Evolutionary conservation across 2,888 invertebrate genomes (phyloP).

Genomic region (Aphodius sticticus): DNA sequence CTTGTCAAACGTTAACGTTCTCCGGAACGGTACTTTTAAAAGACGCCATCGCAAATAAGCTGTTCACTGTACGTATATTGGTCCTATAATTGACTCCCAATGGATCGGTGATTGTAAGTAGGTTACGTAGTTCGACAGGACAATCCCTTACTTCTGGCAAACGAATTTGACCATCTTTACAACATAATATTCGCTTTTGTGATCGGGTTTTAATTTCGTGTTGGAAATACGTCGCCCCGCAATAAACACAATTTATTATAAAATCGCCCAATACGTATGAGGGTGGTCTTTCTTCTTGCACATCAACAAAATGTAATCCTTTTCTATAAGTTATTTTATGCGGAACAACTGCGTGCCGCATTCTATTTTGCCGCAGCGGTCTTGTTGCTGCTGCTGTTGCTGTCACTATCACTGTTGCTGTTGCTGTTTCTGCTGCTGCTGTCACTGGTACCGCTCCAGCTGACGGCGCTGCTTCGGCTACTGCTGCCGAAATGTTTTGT

Average conservation of each 20-base stretch:
- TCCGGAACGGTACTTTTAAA: constrained; percentile 32
- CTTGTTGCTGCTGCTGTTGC: background rate
- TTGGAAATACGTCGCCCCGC: constrained; percentile 12
- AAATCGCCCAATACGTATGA: background rate
- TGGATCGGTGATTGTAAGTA: background rate
- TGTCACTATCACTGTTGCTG: too few species aligned
- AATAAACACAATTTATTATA: background rate
- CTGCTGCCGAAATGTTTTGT: too few species aligned
- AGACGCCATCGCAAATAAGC: constrained; percentile 40
- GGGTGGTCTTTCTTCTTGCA: background rate
- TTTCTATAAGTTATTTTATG: too few species aligned
- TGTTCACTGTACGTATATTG: constrained; percentile 33
- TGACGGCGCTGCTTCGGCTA: too few species aligned
- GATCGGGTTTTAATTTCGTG: background rate
- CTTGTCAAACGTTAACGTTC: constrained; percentile 28
- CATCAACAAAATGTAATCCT: background rate
- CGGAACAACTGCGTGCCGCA: too few species aligned
- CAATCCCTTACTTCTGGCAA: background rate
- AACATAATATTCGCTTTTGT: background rate
- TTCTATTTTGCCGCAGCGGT: background rate
- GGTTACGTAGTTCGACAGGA: constrained; percentile 5
- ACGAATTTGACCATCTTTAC: constrained; percentile 7
- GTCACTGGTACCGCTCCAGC: too few species aligned
- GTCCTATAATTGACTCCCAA: background rate
- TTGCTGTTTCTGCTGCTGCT: too few species aligned